Evolutionary conservation across 2,797 vertebrate genomes (phyloP).

Genomic region (Phrynocephalus guinanensis): DNA sequence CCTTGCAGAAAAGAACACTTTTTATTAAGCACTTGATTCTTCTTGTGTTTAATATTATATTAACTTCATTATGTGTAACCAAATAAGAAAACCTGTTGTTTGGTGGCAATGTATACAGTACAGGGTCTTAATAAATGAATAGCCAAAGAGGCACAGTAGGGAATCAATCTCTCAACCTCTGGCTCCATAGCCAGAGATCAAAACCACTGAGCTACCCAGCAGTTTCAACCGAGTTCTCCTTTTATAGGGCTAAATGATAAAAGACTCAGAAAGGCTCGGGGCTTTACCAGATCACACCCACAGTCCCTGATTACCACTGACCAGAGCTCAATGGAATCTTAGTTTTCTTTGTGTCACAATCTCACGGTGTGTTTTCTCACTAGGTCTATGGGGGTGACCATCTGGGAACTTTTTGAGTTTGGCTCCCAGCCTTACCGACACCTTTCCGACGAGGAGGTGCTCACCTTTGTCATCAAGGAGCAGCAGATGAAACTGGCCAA

Average conservation of each 20-base stretch:
- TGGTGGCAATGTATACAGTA: too few species aligned
- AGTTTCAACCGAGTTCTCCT: neutral
- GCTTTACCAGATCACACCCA: neutral
- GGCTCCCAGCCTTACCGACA: slow-evolving; percentile 93
- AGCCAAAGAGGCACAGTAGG: too few species aligned
- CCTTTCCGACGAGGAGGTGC: slow-evolving; percentile 91
- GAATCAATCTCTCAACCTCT: too few species aligned
- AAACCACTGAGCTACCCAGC: too few species aligned
- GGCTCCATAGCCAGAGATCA: too few species aligned
- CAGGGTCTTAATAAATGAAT: too few species aligned
- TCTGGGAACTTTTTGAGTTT: slow-evolving; percentile 96
- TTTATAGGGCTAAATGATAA: neutral
- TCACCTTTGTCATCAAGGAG: slow-evolving; percentile 92
- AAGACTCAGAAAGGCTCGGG: neutral
- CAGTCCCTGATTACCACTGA: neutral
- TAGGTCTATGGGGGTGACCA: slow-evolving; percentile 94
- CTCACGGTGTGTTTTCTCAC: neutral
- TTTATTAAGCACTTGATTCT: too few species aligned
- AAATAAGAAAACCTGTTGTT: too few species aligned
- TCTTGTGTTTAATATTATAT: too few species aligned
- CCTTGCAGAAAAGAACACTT: too few species aligned
- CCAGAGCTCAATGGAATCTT: neutral
- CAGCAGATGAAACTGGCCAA: slow-evolving; percentile 92
- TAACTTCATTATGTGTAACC: too few species aligned
- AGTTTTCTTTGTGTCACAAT: neutral